Conservation (phyloP, 2,888 invertebrate species). For the Cryptophagus acutangulus region DNA sequence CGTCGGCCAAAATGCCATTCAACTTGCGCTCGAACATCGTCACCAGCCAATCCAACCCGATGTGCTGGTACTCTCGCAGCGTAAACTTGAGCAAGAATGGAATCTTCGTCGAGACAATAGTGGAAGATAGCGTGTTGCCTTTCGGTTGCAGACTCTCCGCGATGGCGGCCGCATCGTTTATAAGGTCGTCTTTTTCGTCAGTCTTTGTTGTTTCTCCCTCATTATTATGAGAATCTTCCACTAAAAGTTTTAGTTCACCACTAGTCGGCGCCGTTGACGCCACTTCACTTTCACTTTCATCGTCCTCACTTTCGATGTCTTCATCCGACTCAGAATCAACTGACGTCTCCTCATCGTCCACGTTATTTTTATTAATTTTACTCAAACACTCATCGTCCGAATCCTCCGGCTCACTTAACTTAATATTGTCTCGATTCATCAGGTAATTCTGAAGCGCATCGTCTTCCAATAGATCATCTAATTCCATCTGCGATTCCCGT, state of each 20-base stretch:
- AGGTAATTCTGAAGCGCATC: slow-evolving; percentile 77
- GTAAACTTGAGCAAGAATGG: slow-evolving; percentile 88
- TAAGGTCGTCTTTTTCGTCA: slow-evolving; percentile 63
- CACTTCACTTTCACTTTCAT: slow-evolving; percentile 32
- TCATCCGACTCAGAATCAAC: slow-evolving; percentile 52
- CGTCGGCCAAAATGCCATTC: slow-evolving; percentile 94
- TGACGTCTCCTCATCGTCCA: slow-evolving; percentile 79
- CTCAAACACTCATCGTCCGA: slow-evolving; percentile 17
- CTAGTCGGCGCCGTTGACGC: slow-evolving; percentile 33
- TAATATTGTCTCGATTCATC: slow-evolving; percentile 59
- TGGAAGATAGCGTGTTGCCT: slow-evolving; percentile 93
- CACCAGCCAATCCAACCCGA: slow-evolving; percentile 95
- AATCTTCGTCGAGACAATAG: slow-evolving; percentile 88
- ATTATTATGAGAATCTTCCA: slow-evolving; percentile 48
- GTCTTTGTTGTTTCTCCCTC: slow-evolving; percentile 44
- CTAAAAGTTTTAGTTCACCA: slow-evolving; percentile 54
- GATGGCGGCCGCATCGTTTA: slow-evolving; percentile 88
- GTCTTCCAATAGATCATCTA: slow-evolving; percentile 79
- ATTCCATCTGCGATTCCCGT: slow-evolving; percentile 82
- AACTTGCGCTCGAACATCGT: slow-evolving; percentile 92
- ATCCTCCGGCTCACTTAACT: slow-evolving; percentile 44
- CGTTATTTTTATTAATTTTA: slow-evolving; percentile 55
- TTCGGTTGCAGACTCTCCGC: slow-evolving; percentile 97
- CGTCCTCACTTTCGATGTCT: slow-evolving; percentile 37
- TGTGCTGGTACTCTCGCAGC: slow-evolving; percentile 93